Conservation (phyloP, 1,140 invertebrate genomes). For the Idris sp. region DNA sequence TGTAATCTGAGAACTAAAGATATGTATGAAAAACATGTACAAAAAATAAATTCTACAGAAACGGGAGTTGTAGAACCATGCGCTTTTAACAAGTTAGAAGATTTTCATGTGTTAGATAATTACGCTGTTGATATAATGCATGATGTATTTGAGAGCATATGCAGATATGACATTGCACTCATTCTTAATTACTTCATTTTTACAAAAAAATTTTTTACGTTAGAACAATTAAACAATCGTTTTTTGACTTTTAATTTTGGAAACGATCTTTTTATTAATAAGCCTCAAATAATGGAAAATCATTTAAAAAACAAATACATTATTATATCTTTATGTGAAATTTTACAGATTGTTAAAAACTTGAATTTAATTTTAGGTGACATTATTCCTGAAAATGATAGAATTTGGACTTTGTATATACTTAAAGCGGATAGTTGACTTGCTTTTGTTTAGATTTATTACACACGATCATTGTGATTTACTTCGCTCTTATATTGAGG, state of each 20-base stretch:
- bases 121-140: constrained; percentile 70
- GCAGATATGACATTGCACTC: constrained; percentile 66
- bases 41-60: no score
- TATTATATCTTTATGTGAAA: constrained; percentile 12
- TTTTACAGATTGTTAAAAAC: constrained; percentile 6
- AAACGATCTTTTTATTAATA: constrained; percentile 4
- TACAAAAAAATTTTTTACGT: neutral
- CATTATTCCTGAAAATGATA: neutral
- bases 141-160: constrained; percentile 72
- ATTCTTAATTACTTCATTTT: constrained; percentile 48
- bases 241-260: constrained; percentile 3
- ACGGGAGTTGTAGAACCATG: no score
- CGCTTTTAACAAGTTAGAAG: constrained; percentile 13
- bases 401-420: constrained; percentile 9
- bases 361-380: constrained; percentile 44
- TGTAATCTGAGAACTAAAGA: no score
- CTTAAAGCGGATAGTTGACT: constrained; percentile 3
- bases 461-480: neutral
- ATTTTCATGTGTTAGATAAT: constrained; percentile 71
- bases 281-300: constrained; percentile 11
- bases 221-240: constrained; percentile 6
- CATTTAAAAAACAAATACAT: constrained; percentile 23
- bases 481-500: neutral
- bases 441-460: neutral
- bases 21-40: no score